A percentile compares a stretch with the other conserved stretches of the same genome.
These are phyloP conservation scores for Apis florea DNA, from an alignment of 1,140 invertebrate genomes.

Conservation along the genomic window DNA sequence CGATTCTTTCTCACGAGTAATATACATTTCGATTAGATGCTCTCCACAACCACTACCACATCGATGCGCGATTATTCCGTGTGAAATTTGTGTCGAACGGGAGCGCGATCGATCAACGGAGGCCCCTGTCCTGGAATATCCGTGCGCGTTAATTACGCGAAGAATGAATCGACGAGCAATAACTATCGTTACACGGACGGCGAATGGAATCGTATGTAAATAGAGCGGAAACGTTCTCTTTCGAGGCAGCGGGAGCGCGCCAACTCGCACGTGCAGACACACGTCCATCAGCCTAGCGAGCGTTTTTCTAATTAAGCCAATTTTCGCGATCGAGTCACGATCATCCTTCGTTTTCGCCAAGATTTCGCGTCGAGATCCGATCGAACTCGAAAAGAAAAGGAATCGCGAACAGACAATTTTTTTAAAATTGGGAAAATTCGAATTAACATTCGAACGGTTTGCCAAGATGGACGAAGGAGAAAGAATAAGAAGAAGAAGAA, in stretches of 20 bases:
- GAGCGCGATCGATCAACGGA: not conserved
- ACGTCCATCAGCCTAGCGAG: not conserved
- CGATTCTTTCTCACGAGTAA: no score
- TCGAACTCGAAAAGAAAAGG: no score
- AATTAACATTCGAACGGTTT: no score
- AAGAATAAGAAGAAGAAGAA: no score
- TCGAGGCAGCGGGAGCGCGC: slow-evolving; percentile 11
- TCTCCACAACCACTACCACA: no score
- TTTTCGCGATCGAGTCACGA: slow-evolving; percentile 29
- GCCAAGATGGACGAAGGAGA: no score
- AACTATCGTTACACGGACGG: not conserved
- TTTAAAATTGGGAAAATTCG: no score
- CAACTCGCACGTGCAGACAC: slow-evolving; percentile 18
- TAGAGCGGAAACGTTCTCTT: slow-evolving; percentile 45
- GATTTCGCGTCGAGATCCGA: no score
- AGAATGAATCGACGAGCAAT: slow-evolving; percentile 15
- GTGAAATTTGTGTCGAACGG: slow-evolving; percentile 9
- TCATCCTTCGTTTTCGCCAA: no score
- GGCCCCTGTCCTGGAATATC: not conserved
- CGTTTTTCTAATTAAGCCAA: slow-evolving; percentile 45
- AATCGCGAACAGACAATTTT: no score
- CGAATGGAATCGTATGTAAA: slow-evolving; percentile 28
- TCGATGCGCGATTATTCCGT: not conserved
- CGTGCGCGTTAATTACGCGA: slow-evolving; percentile 34
- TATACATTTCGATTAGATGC: no score